Evolutionary conservation across 2,113 vertebrate genomes (phyloP), one percentile per base, ranked within the genome.

Genomic region (Cyanocitta stelleri): DNA sequence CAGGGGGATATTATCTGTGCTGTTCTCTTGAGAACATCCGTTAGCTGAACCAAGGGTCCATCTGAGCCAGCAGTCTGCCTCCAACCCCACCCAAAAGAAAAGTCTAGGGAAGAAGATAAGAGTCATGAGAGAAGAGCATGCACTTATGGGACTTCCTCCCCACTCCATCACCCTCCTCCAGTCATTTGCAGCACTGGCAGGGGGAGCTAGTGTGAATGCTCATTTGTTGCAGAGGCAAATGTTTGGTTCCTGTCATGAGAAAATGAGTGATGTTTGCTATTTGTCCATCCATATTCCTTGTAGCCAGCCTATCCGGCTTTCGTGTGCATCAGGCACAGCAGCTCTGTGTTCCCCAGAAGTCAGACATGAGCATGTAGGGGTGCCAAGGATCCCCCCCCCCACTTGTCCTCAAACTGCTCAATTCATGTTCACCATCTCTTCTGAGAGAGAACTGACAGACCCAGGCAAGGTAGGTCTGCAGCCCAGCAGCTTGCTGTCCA

Each of bases 1-100:
- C 55, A 29, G 39, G n/a, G 43, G 72, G 39, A 80, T 88, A 24
- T 51, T 84, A 67, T 93, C 86, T 77, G 33, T 58, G 51, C 29
- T 7, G 1, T 67, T 94, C 85, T 80, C 85, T 86, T 67, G 59
- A 81, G 90, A 95, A 81, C 68, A 33, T 88, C 46, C 39, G 29
- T 66, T 23, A 73, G n/a, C 32, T 56, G 67, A 61, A 54, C 10
- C 46, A n/a, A 49, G 82, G 58, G 49, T 69, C 54, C 32, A 3
- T 58, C n/a, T 69, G 76, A 90, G 46, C 43, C 79, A 85, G 58
- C 49, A 88, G 48, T 21, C 78, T 80, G 62, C 13, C 55, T 69
- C 59, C 68, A 61, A 27, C 0, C 0, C 46, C 58, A 35, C 33
- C 35, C 68, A 33, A 63, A 80, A 77, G 46, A 51, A 66, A 67